Percentiles rank a stretch among this genome's conserved stretches.
Evolutionary conservation across 2,888 invertebrate genomes (phyloP).

Genomic region (Lordiphosa andalusiaca): DNA sequence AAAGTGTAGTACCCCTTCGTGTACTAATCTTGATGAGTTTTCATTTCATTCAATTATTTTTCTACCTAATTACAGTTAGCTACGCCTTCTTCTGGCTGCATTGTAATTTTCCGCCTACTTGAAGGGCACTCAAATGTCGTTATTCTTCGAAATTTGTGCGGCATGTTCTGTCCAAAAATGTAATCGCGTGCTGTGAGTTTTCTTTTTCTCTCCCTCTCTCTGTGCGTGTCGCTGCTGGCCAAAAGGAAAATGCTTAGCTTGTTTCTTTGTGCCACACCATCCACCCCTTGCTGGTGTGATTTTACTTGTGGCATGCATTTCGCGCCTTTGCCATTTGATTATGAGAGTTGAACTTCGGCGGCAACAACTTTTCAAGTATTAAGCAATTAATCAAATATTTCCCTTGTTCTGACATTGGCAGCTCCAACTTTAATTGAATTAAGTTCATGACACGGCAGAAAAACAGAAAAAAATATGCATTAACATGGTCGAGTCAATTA

Average conservation of each 20-base stretch:
- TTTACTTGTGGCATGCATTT: constrained; percentile 43
- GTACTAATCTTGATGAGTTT: constrained; percentile 31
- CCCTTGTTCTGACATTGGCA: constrained; percentile 27
- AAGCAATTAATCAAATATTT: constrained; percentile 44
- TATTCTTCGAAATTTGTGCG: constrained; percentile 24
- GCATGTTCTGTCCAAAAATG: constrained; percentile 26
- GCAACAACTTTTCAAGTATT: not conserved
- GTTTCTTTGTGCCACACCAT: constrained; percentile 27
- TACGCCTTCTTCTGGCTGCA: constrained; percentile 4
- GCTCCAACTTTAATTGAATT: constrained; percentile 47
- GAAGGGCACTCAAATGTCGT: constrained; percentile 47
- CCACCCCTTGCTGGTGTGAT: constrained; percentile 13
- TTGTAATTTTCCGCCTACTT: constrained; percentile 33
- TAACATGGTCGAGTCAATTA: constrained; percentile 29
- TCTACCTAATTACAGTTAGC: constrained; percentile 29
- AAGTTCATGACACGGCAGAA: constrained; percentile 28
- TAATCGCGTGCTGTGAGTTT: constrained; percentile 47
- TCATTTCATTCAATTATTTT: constrained; percentile 28
- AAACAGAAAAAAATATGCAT: constrained; percentile 2
- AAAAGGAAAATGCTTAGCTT: constrained; percentile 42
- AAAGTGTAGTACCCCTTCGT: not conserved
- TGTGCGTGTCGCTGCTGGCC: constrained; percentile 28
- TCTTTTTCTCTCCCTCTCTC: constrained; percentile 5
- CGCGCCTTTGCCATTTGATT: constrained; percentile 52
- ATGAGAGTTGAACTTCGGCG: constrained; percentile 28